Evolutionary conservation across 1,140 invertebrate species (phyloP).

Genomic region (Cephus cinctus): DNA sequence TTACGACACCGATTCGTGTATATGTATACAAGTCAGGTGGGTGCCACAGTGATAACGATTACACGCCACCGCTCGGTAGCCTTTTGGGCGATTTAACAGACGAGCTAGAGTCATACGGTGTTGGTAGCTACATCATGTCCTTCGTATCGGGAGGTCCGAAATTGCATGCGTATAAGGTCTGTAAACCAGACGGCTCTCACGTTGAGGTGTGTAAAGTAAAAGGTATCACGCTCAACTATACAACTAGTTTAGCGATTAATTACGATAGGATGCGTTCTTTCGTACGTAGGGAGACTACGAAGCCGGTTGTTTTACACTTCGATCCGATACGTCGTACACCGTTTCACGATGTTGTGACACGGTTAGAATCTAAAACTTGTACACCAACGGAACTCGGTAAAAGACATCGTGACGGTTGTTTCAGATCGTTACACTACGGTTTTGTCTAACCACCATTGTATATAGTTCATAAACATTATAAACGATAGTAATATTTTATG

Average conservation of each 20-base stretch:
- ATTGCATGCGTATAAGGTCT: constrained; percentile 12
- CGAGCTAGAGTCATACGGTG: too few species aligned
- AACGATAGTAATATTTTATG: too few species aligned
- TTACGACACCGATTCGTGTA: too few species aligned
- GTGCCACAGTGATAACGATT: not conserved
- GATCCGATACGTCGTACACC: constrained; percentile 5
- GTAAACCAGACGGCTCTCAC: not conserved
- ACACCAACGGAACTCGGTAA: constrained; percentile 2
- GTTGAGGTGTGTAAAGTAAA: constrained; percentile 15
- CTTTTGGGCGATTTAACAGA: too few species aligned
- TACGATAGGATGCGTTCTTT: constrained; percentile 7
- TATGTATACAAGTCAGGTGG: not conserved
- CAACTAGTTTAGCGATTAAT: constrained; percentile 10
- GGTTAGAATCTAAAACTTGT: constrained; percentile 5
- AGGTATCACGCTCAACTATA: constrained; percentile 15
- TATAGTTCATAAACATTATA: too few species aligned
- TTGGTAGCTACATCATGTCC: too few species aligned
- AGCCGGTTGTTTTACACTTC: constrained; percentile 6
- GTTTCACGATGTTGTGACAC: constrained; percentile 10
- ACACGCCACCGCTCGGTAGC: too few species aligned
- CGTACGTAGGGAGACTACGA: constrained; percentile 4
- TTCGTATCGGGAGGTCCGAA: constrained; percentile 9
- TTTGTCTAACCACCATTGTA: too few species aligned
- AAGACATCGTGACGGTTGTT: constrained; percentile 5
- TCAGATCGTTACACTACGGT: constrained; percentile 12